Evolutionary conservation across 2,888 invertebrate species (phyloP).

Genomic region (Prenolepis imparis): DNA sequence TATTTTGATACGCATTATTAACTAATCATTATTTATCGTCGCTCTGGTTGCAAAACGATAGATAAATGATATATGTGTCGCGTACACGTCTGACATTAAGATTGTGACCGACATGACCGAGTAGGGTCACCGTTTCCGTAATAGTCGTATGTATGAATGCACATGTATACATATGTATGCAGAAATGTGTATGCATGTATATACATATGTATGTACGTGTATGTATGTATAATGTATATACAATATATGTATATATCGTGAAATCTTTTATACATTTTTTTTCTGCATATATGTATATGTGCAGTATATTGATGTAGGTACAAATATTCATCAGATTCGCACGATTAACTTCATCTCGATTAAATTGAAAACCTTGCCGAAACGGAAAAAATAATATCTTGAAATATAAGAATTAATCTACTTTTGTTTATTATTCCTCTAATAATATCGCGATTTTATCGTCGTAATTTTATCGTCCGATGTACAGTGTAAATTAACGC

Average conservation of each 20-base stretch:
- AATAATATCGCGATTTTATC: not conserved
- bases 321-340: not conserved
- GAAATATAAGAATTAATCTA: not conserved
- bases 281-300: not conserved
- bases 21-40: slow-evolving; percentile 53
- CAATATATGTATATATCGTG: too few species aligned
- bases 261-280: too few species aligned
- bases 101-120: slow-evolving; percentile 61
- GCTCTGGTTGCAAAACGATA: slow-evolving; percentile 60
- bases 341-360: not conserved
- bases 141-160: slow-evolving; percentile 27
- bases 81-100: slow-evolving; percentile 58
- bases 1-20: not conserved
- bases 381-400: not conserved
- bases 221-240: too few species aligned
- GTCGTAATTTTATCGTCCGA: not conserved
- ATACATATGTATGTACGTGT: not conserved
- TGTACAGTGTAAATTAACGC: not conserved
- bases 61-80: slow-evolving; percentile 60
- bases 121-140: slow-evolving; percentile 71
- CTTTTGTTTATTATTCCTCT: slow-evolving; percentile 6
- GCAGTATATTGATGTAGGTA: not conserved
- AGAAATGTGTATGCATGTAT: not conserved
- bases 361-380: not conserved
- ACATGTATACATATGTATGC: not conserved